Conservation (phyloP, 2,113 vertebrate genomes). For the Xiphophorus hellerii region DNA sequence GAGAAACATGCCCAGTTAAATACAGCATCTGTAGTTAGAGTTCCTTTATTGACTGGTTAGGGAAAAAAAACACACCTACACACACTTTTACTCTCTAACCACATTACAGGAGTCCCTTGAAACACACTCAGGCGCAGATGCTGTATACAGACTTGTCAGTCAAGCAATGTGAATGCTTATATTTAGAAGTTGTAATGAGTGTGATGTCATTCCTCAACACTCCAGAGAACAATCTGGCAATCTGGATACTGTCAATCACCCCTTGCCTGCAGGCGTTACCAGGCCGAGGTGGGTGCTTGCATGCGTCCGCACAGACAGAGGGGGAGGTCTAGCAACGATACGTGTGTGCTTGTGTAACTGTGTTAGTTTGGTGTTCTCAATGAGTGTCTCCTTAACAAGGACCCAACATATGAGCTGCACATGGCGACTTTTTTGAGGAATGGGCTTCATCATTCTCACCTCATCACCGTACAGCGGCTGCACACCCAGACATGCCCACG, state of each 20-base stretch:
- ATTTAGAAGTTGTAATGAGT: conserved; percentile 79
- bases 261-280: conserved; percentile 48
- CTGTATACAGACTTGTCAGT: conserved; percentile 69
- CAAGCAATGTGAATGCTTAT: conserved; percentile 72
- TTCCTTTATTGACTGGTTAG: not conserved
- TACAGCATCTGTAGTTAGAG: not conserved
- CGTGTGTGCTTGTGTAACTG: conserved; percentile 34
- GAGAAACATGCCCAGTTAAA: not conserved
- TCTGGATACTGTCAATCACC: conserved; percentile 76
- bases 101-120: conserved; percentile 25
- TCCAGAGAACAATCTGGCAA: conserved; percentile 78
- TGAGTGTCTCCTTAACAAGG: conserved; percentile 68
- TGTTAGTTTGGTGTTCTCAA: conserved; percentile 59
- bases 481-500: conserved; percentile 26
- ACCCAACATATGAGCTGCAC: conserved; percentile 75
- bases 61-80: conserved; percentile 12
- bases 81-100: conserved; percentile 20
- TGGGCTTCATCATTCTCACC: conserved; percentile 78
- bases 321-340: not conserved
- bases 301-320: conserved; percentile 4
- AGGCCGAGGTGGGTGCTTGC: conserved; percentile 20
- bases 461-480: conserved; percentile 59
- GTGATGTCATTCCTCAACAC: conserved; percentile 76
- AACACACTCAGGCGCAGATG: conserved; percentile 33
- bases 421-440: conserved; percentile 64